Conservation (phyloP, 2,113 vertebrate species). For the Madoqua kirkii region DNA sequence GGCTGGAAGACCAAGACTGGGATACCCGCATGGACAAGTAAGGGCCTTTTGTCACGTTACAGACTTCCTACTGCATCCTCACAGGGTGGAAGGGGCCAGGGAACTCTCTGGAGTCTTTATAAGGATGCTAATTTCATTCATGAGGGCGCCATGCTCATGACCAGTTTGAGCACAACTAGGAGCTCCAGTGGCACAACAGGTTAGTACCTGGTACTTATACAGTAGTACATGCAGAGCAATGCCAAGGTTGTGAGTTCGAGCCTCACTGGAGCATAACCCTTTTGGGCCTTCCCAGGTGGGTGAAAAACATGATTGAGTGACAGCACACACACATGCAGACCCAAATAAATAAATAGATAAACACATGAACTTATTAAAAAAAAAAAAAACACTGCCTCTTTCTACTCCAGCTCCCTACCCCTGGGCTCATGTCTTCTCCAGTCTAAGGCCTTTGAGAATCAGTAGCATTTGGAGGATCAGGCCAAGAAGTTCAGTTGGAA, state of each 20-base stretch:
- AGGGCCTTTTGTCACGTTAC: not conserved
- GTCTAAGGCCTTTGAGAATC: not conserved
- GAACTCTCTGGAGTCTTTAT: not conserved
- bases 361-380: not conserved
- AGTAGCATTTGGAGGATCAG: not conserved
- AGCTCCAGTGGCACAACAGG: not conserved
- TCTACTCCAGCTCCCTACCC: not conserved
- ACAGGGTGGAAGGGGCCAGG: not conserved
- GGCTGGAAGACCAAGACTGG: rapidly evolving
- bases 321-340: not conserved
- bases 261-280: not conserved
- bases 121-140: not conserved
- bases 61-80: not conserved
- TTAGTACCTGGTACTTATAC: not conserved
- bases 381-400: not conserved
- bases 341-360: not conserved
- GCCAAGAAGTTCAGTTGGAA: not conserved
- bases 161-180: not conserved
- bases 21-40: not conserved
- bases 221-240: not conserved
- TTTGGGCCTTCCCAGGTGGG: not conserved
- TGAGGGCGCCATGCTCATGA: not conserved
- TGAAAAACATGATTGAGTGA: not conserved
- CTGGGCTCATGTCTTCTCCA: not conserved
- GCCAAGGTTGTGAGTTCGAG: not conserved